Percentiles rank a stretch among this genome's conserved stretches.
Conservation (phyloP, 2,113 vertebrate species). For the Dasyurus viverrinus region DNA sequence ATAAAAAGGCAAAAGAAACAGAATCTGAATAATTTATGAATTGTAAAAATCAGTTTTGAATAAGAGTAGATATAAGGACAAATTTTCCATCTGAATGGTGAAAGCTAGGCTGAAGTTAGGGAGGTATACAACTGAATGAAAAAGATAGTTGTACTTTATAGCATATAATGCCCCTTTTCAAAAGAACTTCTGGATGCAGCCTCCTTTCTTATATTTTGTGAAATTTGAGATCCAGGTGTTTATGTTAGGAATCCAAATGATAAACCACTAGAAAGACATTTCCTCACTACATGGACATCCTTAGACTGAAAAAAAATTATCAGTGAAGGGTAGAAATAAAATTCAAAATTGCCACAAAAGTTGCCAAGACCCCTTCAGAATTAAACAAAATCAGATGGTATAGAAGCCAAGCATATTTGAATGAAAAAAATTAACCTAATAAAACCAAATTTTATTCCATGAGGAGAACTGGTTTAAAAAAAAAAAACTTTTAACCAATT, state of each 20-base stretch:
- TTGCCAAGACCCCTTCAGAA: conserved; percentile 64
- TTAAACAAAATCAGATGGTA: conserved; percentile 75
- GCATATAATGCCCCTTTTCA: not conserved
- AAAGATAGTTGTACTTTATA: not conserved
- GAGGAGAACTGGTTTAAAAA: conserved; percentile 64
- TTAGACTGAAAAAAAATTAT: conserved; percentile 41
- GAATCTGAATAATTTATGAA: not conserved
- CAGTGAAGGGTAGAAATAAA: conserved; percentile 59
- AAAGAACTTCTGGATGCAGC: too few species aligned
- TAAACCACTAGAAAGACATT: conserved; percentile 5
- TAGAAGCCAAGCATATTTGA: conserved; percentile 61
- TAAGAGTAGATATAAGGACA: not conserved
- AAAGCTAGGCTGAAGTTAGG: not conserved
- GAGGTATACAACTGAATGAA: not conserved
- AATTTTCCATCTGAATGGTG: not conserved
- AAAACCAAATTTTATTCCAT: conserved; percentile 73
- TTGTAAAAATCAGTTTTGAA: not conserved
- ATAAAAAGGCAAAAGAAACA: conserved; percentile 2
- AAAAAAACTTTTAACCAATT: conserved; percentile 78
- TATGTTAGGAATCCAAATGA: conserved; percentile 8
- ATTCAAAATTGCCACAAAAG: conserved; percentile 61
- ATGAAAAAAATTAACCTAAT: conserved; percentile 70
- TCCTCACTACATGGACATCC: conserved; percentile 57
- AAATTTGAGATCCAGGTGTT: conserved; percentile 28
- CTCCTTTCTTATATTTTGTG: not conserved